phyloP scores from a whole-genome alignment of 2,113 vertebrate genomes.

The Menura novaehollandiae region DNA sequence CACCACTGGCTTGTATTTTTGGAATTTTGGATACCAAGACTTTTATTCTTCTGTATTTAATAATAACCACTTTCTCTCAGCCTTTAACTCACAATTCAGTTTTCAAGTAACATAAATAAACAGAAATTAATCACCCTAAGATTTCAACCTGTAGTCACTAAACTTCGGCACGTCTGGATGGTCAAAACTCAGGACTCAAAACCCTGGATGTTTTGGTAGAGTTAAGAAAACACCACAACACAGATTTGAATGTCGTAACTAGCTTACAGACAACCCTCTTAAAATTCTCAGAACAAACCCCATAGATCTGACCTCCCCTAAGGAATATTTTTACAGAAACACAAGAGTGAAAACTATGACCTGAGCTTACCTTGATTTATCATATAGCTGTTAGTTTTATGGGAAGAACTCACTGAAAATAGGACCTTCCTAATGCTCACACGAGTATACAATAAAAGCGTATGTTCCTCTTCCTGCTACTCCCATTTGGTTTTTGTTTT shows the following conservation, averaged over 20 bases:
- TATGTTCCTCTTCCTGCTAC: not conserved
- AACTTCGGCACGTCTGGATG: not conserved
- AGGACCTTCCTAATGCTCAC: not conserved
- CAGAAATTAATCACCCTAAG: not conserved
- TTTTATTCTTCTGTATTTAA: not conserved
- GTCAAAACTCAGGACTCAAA: not conserved
- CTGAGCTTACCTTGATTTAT: not conserved
- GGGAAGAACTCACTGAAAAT: not conserved
- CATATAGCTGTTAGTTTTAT: not conserved
- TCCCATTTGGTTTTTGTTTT: not conserved
- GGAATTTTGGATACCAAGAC: not conserved
- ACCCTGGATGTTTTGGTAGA: not conserved
- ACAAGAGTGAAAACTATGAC: not conserved
- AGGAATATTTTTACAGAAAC: not conserved
- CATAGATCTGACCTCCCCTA: not conserved
- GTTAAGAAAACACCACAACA: not conserved
- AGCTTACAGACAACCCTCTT: not conserved
- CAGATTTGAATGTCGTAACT: not conserved
- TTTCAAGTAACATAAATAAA: not conserved
- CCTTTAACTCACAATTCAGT: not conserved
- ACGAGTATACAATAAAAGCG: not conserved
- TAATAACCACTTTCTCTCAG: not conserved
- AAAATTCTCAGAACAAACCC: not conserved
- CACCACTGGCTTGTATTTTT: not conserved
- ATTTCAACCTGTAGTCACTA: not conserved